These are phyloP conservation scores for Hydractinia echinata DNA, from an alignment of 30 jellyfish, hydroid and myxozoan species.

Conservation along the genomic window DNA sequence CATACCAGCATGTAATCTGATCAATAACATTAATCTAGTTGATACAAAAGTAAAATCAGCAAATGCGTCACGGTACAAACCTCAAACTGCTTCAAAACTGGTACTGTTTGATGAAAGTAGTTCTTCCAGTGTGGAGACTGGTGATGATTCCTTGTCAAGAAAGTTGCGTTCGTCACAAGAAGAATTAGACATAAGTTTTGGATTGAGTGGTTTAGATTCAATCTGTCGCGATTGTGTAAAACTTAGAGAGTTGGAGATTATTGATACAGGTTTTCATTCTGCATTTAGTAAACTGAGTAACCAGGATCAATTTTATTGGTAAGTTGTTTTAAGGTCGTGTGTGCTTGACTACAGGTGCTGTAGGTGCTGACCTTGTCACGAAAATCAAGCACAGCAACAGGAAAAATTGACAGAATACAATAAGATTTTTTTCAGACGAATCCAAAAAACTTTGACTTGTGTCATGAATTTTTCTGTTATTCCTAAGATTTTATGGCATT, in stretches of 20 bases:
- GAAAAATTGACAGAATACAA: not conserved
- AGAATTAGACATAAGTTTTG: conserved; percentile 31
- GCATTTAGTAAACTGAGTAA: conserved; percentile 45
- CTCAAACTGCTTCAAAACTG: conserved; percentile 4
- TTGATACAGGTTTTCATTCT: conserved; percentile 75
- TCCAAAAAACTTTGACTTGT: too few species aligned
- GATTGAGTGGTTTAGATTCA: conserved; percentile 65
- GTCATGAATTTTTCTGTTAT: too few species aligned
- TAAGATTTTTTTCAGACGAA: not conserved
- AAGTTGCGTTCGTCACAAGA: conserved; percentile 47
- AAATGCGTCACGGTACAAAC: not conserved
- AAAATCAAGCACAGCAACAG: too few species aligned
- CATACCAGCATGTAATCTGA: conserved; percentile 76
- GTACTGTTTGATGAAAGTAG: conserved; percentile 14
- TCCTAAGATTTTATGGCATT: too few species aligned
- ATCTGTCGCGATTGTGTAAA: conserved; percentile 35
- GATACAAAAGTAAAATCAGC: conserved; percentile 20
- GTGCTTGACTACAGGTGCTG: not conserved
- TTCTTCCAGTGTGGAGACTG: conserved; percentile 4
- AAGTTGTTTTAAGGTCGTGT: not conserved
- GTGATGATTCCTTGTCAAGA: conserved; percentile 25
- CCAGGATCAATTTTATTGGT: conserved; percentile 44
- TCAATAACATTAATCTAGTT: conserved; percentile 24
- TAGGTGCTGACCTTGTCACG: too few species aligned
- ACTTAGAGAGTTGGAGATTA: conserved; percentile 54